Base-by-base conservation (phyloP, 2,797 vertebrate genomes). In the Moxostoma hubbsi region DNA sequence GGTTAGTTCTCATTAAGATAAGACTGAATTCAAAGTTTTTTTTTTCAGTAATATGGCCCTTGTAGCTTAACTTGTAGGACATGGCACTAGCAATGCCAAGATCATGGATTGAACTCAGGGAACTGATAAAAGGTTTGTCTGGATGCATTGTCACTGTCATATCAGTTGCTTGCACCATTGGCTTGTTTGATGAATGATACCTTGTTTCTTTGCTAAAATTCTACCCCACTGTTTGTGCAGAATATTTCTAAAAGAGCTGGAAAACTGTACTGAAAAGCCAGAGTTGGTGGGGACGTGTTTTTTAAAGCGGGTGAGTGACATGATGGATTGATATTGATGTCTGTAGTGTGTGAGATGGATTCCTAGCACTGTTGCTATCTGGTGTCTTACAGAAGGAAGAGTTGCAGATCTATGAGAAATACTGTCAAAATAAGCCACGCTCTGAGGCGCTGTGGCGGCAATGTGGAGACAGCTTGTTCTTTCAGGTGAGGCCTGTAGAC, bases 331-430 rank as follows among this genome's bases (percentile, higher is more conserved):
- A 77, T 46, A 53, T n/a, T 47, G 36, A 12, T 2, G 63, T 18
- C 63, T 13, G 9, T 43, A 70, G 74, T 58, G 51, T 47, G 5
- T 57, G 65, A 82, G 75, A 74, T 57, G 16, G 1, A 1, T 15
- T 6, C 24, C 43, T 70, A 82, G 45, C 49, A 54, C 80, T 84
- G 7, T 64, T 36, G 82, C 11, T 6, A 82, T 84, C 62, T 77
- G 7, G 74, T 90, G 69, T 83, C 62, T 86, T 83, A 80, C 88
- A 99, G 97, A 98, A 98, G 91, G 97, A 98, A 89, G 97, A 98
- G 84, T 93, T 99, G 76, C 96, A 98, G 87, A 94, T 98, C 87
- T 99, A 98, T 88, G 96, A 98, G 89, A 97, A 97, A 88, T 98
- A 98, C 86, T 98, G 97, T 87, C 95, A 97, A 90, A 99, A 98